Base-by-base conservation (phyloP, 2,888 invertebrate genomes). In the Drosophila monieri region DNA sequence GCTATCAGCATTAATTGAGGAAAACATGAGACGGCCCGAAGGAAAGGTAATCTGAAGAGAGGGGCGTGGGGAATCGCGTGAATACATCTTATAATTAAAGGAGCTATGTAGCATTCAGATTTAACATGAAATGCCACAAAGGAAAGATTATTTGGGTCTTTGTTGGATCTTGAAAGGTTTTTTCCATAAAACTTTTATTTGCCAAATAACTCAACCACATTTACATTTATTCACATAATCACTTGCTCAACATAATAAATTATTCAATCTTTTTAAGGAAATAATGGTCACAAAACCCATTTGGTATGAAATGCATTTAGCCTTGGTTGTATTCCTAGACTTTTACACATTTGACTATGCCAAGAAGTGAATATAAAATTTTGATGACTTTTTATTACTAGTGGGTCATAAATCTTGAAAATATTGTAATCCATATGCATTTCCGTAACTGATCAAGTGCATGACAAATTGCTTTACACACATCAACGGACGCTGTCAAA, bases 1-100 rank as follows among this genome's bases (percentile, higher is more conserved):
- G 56, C 74, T 61, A 74, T 86, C 80, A 69, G 69, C 71, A 77
- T 78, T 83, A 80, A 83, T 80, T 85, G 73, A 73, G 51, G 57
- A 59, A 71, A 65, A 80, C 74, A 70, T 73, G 78, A 73, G 74
- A 72, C 61, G 62, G 46, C 44, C 37, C 1, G 3, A 49, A 14
- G 56, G 37, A 37, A 27, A 56, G 35, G 15, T 15, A n/a, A 55
- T 10, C 15, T n/a, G 6, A 51, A 44, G 61, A 12, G 21, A 10
- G 48, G 21, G 6, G 41, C 30, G 18, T 41, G 25, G n/a, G 15
- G 48, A 32, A 3, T 64, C 27, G 53, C 44, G 23, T 62, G 37
- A 25, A 18, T 2, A 18, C 25, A 23, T 44, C 8, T 6, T 6
- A 37, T 62, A 52, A 52, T 52, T 64, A 52, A 30, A 23, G 23